These are phyloP conservation scores for Sebastes taczanowskii DNA, from an alignment of 2,797 vertebrate genomes.

Conservation along the genomic window DNA sequence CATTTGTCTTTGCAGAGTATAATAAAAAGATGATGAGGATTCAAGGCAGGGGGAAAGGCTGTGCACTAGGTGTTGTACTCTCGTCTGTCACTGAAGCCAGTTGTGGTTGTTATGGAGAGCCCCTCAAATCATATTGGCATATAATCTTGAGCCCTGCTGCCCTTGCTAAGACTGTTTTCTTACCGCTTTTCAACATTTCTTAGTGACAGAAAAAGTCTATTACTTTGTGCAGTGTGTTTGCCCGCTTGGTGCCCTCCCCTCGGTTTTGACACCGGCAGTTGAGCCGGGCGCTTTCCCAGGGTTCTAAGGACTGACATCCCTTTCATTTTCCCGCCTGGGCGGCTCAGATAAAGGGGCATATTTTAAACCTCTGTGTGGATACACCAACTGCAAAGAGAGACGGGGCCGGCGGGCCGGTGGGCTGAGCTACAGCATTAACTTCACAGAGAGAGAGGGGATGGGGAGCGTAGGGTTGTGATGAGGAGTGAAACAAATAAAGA, in stretches of 20 bases:
- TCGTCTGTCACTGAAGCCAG: slow-evolving; percentile 37
- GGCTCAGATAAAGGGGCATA: slow-evolving; percentile 83
- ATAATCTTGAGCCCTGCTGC: slow-evolving; percentile 78
- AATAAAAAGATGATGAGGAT: not conserved
- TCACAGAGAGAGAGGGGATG: slow-evolving; percentile 20
- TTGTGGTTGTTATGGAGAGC: slow-evolving; percentile 45
- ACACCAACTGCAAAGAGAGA: slow-evolving; percentile 71
- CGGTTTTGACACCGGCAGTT: slow-evolving; percentile 68
- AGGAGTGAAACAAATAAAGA: slow-evolving; percentile 44
- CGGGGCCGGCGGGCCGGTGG: slow-evolving; percentile 32
- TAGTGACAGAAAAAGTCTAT: slow-evolving; percentile 58
- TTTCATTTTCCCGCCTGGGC: slow-evolving; percentile 83
- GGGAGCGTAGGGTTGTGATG: not conserved
- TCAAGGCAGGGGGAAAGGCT: not conserved
- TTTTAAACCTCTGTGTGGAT: slow-evolving; percentile 81
- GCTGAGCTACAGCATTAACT: slow-evolving; percentile 58
- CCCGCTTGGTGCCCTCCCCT: slow-evolving; percentile 71
- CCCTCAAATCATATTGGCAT: slow-evolving; percentile 65
- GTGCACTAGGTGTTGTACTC: slow-evolving; percentile 4
- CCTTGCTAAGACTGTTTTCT: slow-evolving; percentile 77
- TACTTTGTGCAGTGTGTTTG: slow-evolving; percentile 62
- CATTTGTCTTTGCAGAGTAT: not conserved
- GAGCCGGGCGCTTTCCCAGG: slow-evolving; percentile 79
- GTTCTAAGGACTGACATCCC: slow-evolving; percentile 81
- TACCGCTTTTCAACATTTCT: slow-evolving; percentile 56